Base-by-base conservation (phyloP, 2,113 vertebrate genomes). In the Odobenus rosmarus region DNA sequence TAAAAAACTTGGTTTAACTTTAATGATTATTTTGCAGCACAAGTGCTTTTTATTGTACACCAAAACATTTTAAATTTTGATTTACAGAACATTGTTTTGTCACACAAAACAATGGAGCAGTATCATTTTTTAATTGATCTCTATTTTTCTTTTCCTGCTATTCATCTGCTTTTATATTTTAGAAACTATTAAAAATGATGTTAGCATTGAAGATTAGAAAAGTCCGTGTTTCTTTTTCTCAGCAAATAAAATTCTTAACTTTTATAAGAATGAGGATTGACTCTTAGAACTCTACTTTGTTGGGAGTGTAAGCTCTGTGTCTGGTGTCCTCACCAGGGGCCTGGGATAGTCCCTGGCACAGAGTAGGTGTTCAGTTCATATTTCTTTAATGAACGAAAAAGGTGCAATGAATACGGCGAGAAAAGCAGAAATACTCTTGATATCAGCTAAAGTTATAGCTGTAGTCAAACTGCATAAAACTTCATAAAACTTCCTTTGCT, bases 41-140 rank as follows among this genome's bases (percentile, higher is more conserved):
- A 51, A 31, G 9, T 42, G 1, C 77, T 79, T 86, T 76, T 76
- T 39, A 62, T 28, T 36, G 59, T 18, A 26, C 55, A 55, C 26
- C 4, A 14, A 57, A 93, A 57, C 36, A 84, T 84, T 18, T 79
- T 81, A 74, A 67, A 42, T 57, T 55, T 95, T 83, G 67, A 46
- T 90, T 80, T 62, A 59, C 7, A 72, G 71, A 89, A 85, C 7
- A 23, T 16, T 69, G 64, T 67, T n/a, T 69, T 6, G 51, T 55
- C 23, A 49, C 16, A 31, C n/a, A 71, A 12, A 90, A 55, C 9
- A 6, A 16, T 23, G 51, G 39, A 61, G 23, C 36, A 14, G 4
- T 87, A 62, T 93, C 9, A 93, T 76, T 95, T 94, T 85, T 85
- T 91, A 94, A 95, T 91, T 16, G 91, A 26, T 91, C 74, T 61